Conservation (phyloP, 2,888 invertebrate species). For the Cotesia congregata region DNA sequence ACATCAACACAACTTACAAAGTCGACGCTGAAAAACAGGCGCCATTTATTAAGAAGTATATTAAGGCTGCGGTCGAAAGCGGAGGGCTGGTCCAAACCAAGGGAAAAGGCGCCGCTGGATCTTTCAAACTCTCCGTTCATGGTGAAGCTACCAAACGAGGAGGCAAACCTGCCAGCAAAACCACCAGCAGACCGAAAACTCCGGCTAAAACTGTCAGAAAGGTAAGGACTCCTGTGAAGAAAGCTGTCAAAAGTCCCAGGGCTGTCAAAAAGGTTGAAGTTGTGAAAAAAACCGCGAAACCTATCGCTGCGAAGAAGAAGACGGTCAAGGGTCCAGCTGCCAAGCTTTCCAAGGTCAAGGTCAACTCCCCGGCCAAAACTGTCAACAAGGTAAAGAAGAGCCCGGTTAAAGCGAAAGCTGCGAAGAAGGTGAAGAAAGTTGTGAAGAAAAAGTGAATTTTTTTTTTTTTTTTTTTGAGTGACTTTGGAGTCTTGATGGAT, state of each 20-base stretch:
- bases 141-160: background rate
- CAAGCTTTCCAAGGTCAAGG: conserved; percentile 46
- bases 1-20: conserved; percentile 74
- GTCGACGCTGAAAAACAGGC: conserved; percentile 74
- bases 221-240: conserved; percentile 22
- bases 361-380: conserved; percentile 40
- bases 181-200: conserved; percentile 18
- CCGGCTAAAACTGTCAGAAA: conserved; percentile 30
- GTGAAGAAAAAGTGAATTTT: conserved; percentile 36
- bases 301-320: conserved; percentile 29
- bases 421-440: conserved; percentile 19
- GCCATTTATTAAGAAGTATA: conserved; percentile 75
- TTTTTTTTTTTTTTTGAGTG: background rate
- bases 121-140: conserved; percentile 69
- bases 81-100: conserved; percentile 72
- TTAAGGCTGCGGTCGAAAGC: conserved; percentile 73
- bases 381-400: conserved; percentile 34
- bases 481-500: background rate
- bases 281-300: conserved; percentile 35
- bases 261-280: conserved; percentile 35
- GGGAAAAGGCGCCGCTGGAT: conserved; percentile 73
- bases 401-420: conserved; percentile 19
- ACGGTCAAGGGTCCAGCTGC: conserved; percentile 41
- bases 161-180: conserved; percentile 36
- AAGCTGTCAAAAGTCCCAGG: conserved; percentile 27